Percentiles rank a stretch among this genome's conserved stretches.
Evolutionary conservation across 2,113 vertebrate genomes (phyloP).

Genomic region (Raja brachyura): DNA sequence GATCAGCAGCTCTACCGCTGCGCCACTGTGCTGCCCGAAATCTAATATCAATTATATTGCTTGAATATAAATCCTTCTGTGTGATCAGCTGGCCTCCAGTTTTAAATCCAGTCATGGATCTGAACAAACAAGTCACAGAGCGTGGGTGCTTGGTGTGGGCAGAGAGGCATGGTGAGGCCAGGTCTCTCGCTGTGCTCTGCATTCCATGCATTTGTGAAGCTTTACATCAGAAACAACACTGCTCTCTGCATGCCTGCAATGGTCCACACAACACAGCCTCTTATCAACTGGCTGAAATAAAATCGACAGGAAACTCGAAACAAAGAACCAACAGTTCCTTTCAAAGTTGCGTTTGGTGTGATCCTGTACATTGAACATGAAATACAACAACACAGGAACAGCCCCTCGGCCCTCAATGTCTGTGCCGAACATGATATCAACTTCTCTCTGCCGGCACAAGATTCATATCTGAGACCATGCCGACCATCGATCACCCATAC

Average conservation of each 20-base stretch:
- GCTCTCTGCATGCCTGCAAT: neutral
- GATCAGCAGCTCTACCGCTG: no score
- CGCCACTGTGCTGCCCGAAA: no score
- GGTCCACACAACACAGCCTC: neutral
- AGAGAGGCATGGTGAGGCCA: constrained; percentile 44
- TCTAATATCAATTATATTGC: no score
- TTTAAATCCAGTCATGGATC: neutral
- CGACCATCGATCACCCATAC: no score
- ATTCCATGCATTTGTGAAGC: constrained; percentile 43
- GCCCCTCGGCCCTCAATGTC: no score
- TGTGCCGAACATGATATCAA: no score
- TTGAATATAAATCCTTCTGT: neutral
- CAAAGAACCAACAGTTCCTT: neutral
- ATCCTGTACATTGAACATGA: neutral
- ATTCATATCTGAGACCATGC: no score
- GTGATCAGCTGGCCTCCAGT: constrained; percentile 41
- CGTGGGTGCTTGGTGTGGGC: constrained; percentile 40
- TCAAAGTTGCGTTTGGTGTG: neutral
- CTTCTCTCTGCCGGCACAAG: no score
- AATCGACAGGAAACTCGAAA: neutral
- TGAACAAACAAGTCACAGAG: constrained; percentile 32
- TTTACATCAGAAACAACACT: neutral
- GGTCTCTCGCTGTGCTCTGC: constrained; percentile 44
- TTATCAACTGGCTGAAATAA: neutral
- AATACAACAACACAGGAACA: no score